Conservation (phyloP, 2,888 invertebrate genomes). For the Euplexia lucipara region DNA sequence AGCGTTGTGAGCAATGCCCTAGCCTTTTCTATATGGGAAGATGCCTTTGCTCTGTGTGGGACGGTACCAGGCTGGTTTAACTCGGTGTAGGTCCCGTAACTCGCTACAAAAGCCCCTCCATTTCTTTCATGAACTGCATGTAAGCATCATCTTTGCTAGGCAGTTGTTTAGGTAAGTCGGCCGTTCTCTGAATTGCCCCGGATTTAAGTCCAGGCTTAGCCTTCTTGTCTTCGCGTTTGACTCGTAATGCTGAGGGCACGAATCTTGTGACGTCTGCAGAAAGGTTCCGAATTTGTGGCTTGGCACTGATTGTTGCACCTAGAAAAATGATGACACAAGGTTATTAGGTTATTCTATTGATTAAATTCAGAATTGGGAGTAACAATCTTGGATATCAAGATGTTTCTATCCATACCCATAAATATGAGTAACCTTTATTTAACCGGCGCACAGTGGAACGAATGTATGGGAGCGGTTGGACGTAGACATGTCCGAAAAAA, state of each 20-base stretch:
- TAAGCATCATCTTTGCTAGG: slow-evolving; percentile 99
- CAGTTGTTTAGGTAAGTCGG: slow-evolving; percentile 86
- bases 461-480: too few relatives aligned
- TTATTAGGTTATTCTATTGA: too few relatives aligned
- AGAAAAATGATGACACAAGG: slow-evolving; percentile 60
- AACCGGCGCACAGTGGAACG: too few relatives aligned
- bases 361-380: too few relatives aligned
- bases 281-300: slow-evolving; percentile 98
- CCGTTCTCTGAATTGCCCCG: slow-evolving; percentile 87
- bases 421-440: too few relatives aligned
- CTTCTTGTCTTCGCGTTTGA: slow-evolving; percentile 96
- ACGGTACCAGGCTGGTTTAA: too few relatives aligned
- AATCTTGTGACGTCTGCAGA: slow-evolving; percentile 99
- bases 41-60: too few relatives aligned
- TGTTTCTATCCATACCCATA: too few relatives aligned
- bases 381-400: too few relatives aligned
- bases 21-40: too few relatives aligned
- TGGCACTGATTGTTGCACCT: slow-evolving; percentile 97
- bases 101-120: slow-evolving; percentile 96
- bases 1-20: too few relatives aligned
- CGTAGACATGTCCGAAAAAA: too few relatives aligned
- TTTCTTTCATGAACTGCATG: slow-evolving; percentile 99
- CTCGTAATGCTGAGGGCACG: slow-evolving; percentile 97
- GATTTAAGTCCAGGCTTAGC: slow-evolving; percentile 90
- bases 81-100: slow-evolving; percentile 23